Conservation (phyloP, 1,140 invertebrate genomes). For the Ips typographus region DNA sequence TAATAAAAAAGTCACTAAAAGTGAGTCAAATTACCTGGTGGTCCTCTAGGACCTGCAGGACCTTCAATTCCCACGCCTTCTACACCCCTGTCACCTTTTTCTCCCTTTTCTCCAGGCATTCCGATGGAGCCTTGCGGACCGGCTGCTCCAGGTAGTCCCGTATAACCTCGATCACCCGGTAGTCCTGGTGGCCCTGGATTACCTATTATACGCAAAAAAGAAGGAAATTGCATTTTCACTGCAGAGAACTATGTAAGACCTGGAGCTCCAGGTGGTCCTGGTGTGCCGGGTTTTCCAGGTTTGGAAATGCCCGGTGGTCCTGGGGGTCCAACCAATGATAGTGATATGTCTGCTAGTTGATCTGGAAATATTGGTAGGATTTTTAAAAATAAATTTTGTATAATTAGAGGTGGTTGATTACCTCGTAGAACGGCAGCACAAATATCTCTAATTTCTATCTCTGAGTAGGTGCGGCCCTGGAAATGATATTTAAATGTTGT, state of each 20-base stretch:
- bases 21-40: slow-evolving; percentile 56
- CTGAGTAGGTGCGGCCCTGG: slow-evolving; percentile 57
- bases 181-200: slow-evolving; percentile 47
- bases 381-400: slow-evolving; percentile 2
- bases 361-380: slow-evolving; percentile 51
- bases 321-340: slow-evolving; percentile 62
- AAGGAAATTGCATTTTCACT: background rate
- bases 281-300: slow-evolving; percentile 60
- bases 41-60: slow-evolving; percentile 64
- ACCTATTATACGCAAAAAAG: slow-evolving; percentile 41
- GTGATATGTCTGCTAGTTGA: slow-evolving; percentile 62
- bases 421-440: slow-evolving; percentile 61
- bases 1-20: background rate
- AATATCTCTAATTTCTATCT: slow-evolving; percentile 59
- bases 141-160: slow-evolving; percentile 63
- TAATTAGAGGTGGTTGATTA: slow-evolving; percentile 33
- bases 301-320: slow-evolving; percentile 62
- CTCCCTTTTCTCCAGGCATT: slow-evolving; percentile 63
- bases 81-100: slow-evolving; percentile 70
- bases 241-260: slow-evolving; percentile 36
- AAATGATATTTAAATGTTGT: background rate
- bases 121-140: slow-evolving; percentile 63
- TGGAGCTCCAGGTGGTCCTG: slow-evolving; percentile 51
- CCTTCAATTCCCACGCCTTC: slow-evolving; percentile 71
- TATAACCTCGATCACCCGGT: slow-evolving; percentile 60